These are phyloP conservation scores for Pycnomerus fuliginosus DNA, from an alignment of 2,888 invertebrate species.

Conservation along the genomic window DNA sequence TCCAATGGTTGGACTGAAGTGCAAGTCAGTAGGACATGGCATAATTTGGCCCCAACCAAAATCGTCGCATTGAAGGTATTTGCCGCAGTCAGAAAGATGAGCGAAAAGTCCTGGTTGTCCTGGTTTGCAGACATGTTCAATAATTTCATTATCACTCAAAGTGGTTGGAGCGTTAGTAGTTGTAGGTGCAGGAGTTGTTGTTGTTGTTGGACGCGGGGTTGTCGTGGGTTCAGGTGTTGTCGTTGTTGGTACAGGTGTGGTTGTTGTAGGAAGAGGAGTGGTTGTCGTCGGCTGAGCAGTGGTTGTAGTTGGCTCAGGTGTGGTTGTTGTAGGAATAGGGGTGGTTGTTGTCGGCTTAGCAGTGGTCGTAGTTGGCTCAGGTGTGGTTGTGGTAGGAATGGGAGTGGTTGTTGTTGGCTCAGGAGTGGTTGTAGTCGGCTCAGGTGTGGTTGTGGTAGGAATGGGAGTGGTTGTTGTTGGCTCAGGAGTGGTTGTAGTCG, in stretches of 20 bases:
- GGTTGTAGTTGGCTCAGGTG: background rate
- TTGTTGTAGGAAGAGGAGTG: slow-evolving; percentile 6
- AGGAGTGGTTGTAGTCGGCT: slow-evolving; percentile 7
- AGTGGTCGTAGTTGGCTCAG: background rate
- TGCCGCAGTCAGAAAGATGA: slow-evolving; percentile 3
- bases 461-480: slow-evolving; percentile 9
- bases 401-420: slow-evolving; percentile 4
- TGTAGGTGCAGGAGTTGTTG: slow-evolving; percentile 4
- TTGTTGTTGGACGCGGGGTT: slow-evolving; percentile 5
- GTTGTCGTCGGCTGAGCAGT: slow-evolving; percentile 3
- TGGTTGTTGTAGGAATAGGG: background rate
- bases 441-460: too few species aligned
- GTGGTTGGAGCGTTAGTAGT: slow-evolving; percentile 8
- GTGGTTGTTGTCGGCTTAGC: background rate
- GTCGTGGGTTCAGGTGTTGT: slow-evolving; percentile 2
- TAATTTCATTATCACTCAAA: background rate
- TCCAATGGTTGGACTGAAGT: slow-evolving; percentile 19
- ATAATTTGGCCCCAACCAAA: background rate
- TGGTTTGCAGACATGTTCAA: slow-evolving; percentile 2
- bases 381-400: too few species aligned
- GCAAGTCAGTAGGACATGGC: slow-evolving; percentile 19
- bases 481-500: background rate
- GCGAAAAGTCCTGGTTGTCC: background rate
- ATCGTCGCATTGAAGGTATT: slow-evolving; percentile 7
- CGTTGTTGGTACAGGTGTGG: slow-evolving; percentile 2